Evolutionary conservation across 1,140 invertebrate genomes (phyloP).

Genomic region (Cecropterus lyciades): DNA sequence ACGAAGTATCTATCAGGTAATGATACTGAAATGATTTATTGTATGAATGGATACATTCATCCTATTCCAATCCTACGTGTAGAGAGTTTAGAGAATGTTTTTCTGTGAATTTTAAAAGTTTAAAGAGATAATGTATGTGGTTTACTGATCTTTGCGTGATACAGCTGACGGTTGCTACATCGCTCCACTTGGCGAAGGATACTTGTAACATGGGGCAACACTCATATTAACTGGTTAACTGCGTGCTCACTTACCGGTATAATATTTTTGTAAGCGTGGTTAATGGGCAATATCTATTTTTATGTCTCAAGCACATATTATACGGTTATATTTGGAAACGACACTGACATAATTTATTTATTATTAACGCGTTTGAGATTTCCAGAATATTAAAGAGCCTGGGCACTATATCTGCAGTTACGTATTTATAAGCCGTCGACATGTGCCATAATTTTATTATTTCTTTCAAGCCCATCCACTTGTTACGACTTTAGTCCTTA

Average conservation of each 20-base stretch:
- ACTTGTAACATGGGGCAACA: conserved; percentile 11
- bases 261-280: not conserved
- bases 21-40: conserved; percentile 24
- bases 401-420: no score
- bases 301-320: no score
- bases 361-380: no score
- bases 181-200: conserved; percentile 30
- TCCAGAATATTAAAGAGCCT: no score
- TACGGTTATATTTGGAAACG: no score
- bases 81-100: conserved; percentile 6
- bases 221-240: not conserved
- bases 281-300: no score
- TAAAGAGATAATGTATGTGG: conserved; percentile 6
- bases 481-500: no score
- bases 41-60: conserved; percentile 8
- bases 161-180: conserved; percentile 13
- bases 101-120: conserved; percentile 4
- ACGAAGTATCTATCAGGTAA: conserved; percentile 8
- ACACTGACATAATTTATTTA: no score
- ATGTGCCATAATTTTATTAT: no score
- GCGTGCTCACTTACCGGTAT: not conserved
- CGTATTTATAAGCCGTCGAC: no score
- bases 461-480: no score
- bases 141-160: conserved; percentile 24
- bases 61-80: conserved; percentile 6